phyloP scores from a whole-genome alignment of 1,140 invertebrate genomes.

The Rhopalosiphum maidis region DNA sequence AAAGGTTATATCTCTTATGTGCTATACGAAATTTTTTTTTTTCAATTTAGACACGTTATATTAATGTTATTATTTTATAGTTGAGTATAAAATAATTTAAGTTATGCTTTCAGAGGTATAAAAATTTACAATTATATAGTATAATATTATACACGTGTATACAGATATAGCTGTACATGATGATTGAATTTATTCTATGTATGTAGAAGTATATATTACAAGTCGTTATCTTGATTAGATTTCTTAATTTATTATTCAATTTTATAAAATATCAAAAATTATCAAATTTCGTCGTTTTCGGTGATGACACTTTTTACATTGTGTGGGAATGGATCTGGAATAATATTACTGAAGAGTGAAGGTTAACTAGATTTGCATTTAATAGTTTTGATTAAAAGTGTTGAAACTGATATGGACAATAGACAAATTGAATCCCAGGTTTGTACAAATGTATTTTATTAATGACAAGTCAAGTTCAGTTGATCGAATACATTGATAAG shows the following conservation, averaged over 20 bases:
- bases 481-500: neutral
- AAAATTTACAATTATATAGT: neutral
- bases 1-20: neutral
- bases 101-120: neutral
- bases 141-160: neutral
- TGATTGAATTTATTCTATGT: neutral
- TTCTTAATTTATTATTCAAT: slow-evolving; percentile 15
- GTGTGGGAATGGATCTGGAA: neutral
- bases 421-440: neutral
- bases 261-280: slow-evolving; percentile 5
- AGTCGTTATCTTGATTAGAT: neutral
- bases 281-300: neutral
- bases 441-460: neutral
- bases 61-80: neutral
- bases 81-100: neutral
- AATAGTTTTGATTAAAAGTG: neutral
- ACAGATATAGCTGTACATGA: neutral
- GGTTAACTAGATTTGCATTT: slow-evolving; percentile 19
- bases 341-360: neutral
- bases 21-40: neutral
- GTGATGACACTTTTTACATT: neutral
- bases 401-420: neutral
- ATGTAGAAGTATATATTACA: neutral
- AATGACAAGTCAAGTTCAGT: neutral
- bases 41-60: neutral